Conservation (phyloP, 2,113 vertebrate genomes). For the Natator depressus region DNA sequence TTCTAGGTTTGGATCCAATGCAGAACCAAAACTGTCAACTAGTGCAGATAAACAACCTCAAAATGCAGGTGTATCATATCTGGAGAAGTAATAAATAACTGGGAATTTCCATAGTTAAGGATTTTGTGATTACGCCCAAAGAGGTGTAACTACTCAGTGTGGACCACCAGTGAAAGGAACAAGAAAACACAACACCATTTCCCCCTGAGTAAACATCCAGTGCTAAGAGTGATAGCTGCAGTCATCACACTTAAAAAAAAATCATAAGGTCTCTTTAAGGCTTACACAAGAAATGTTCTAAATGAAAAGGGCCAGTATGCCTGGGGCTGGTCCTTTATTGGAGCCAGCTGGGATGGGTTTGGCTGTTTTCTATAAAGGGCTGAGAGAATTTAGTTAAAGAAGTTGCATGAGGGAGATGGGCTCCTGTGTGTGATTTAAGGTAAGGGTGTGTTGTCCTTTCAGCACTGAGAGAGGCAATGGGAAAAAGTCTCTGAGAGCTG, state of each 20-base stretch:
- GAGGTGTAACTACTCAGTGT: background rate
- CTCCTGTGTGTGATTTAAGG: too few species aligned
- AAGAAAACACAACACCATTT: background rate
- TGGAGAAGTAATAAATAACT: background rate
- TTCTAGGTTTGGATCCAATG: background rate
- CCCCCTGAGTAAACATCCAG: background rate
- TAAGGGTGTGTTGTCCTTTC: too few species aligned
- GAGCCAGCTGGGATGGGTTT: too few species aligned
- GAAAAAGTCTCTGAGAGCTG: too few species aligned
- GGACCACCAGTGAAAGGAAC: background rate
- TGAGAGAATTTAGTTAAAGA: too few species aligned
- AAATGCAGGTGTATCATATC: background rate
- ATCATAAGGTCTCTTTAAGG: background rate
- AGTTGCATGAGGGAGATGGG: too few species aligned
- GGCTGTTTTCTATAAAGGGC: too few species aligned
- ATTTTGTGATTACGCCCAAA: background rate
- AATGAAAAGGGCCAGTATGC: background rate
- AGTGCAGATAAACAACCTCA: background rate
- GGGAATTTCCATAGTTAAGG: background rate
- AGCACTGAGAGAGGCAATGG: too few species aligned
- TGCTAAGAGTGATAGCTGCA: background rate
- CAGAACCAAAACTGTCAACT: background rate
- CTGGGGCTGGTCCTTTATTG: too few species aligned
- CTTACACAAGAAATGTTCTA: background rate
- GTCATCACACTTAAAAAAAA: background rate